These are phyloP conservation scores for Kradibia gibbosae DNA, from an alignment of 1,140 invertebrate genomes.

Conservation along the genomic window DNA sequence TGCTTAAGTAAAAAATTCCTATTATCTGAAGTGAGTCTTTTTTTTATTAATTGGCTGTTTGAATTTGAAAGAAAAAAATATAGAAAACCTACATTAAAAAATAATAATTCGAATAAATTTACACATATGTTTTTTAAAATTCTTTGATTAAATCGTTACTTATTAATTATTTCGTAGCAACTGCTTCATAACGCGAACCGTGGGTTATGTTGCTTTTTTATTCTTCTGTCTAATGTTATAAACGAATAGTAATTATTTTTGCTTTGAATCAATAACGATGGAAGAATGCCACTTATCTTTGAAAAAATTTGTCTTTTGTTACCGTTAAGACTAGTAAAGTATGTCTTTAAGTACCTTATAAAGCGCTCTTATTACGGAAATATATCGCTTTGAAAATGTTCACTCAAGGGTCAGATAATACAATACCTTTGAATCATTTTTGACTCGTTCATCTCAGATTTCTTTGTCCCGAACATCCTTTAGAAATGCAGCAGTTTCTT, in stretches of 20 bases:
- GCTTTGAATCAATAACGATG: neutral
- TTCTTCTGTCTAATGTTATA: neutral
- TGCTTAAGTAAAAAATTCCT: no score
- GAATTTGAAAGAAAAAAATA: neutral
- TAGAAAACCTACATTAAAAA: neutral
- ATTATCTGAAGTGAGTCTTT: neutral
- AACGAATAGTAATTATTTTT: neutral
- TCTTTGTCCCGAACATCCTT: conserved; percentile 20
- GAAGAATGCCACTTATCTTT: neutral
- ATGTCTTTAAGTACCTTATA: neutral
- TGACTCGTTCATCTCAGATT: neutral
- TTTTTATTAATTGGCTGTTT: neutral
- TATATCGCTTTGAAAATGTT: neutral
- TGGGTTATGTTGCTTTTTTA: neutral
- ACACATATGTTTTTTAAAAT: neutral
- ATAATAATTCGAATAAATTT: neutral
- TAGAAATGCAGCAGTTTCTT: conserved; percentile 51
- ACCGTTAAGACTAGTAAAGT: no score
- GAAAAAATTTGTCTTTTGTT: neutral
- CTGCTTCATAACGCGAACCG: neutral
- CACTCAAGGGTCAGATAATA: neutral
- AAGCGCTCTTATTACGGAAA: neutral
- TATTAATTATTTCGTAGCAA: neutral
- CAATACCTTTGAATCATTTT: conserved; percentile 13
- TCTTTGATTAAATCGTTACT: neutral